Conservation (phyloP, 1,140 invertebrate genomes). For the Vanessa tameamea region DNA sequence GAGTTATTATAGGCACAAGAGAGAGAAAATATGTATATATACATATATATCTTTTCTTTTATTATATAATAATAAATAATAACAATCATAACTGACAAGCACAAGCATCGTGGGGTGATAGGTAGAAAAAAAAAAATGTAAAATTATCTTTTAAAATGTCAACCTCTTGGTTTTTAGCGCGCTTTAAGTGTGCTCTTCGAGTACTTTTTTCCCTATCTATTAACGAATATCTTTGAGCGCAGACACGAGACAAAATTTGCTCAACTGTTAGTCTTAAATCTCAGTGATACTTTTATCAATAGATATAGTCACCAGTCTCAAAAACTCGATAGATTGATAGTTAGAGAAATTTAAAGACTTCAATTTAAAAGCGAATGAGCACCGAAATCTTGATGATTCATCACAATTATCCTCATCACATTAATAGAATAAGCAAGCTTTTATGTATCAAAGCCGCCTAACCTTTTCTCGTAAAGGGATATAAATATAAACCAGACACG, state of each 20-base stretch:
- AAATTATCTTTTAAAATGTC: constrained; percentile 3
- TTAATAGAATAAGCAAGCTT: too few species aligned
- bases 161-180: constrained; percentile 1
- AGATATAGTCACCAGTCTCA: neutral
- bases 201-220: constrained; percentile 15
- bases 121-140: neutral
- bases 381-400: too few species aligned
- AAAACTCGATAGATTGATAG: too few species aligned
- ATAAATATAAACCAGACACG: too few species aligned
- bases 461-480: too few species aligned
- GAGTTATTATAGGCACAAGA: too few species aligned
- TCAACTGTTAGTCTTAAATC: neutral
- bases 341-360: too few species aligned
- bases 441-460: too few species aligned
- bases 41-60: too few species aligned
- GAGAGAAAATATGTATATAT: too few species aligned
- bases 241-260: neutral
- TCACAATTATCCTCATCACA: too few species aligned
- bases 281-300: neutral
- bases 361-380: too few species aligned
- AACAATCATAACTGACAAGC: neutral
- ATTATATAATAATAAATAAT: neutral
- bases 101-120: neutral
- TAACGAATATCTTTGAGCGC: constrained; percentile 5
- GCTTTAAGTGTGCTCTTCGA: constrained; percentile 10